Base-by-base conservation (phyloP, 2,888 invertebrate genomes). In the Melanargia galathea region DNA sequence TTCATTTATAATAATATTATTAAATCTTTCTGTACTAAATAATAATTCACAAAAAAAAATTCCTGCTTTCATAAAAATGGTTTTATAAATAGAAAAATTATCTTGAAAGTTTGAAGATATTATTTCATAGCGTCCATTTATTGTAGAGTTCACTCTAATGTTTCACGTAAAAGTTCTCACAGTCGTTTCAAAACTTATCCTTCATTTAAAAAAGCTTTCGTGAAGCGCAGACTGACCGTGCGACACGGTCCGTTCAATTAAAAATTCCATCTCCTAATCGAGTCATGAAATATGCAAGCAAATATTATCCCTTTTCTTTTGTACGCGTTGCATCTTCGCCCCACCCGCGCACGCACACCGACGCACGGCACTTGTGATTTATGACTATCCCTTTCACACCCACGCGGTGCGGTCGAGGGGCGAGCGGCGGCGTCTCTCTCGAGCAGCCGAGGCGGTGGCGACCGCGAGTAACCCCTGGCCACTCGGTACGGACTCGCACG, bases 391-490 rank as follows among this genome's bases (percentile, higher is more conserved):
- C 82, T 70, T 73, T 89, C 77, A 63, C 80, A 69, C 89, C 70
- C 71, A 76, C 75, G 78, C 75, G 71, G 64, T 62, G 73, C 73
- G 62, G 73, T 69, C 67, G 67, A 70, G 75, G 70, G 74, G 77
- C 73, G 81, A 76, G 80, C 75, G 74, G 70, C 73, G 75, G 79
- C 77, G 71, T 90, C 91, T 84, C 88, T 81, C 73, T 91, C 90
- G 76, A 76, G 67, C 83, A 78, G 85, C 88, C 90, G 91, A 90
- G 81, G 77, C 78, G 74, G 78, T 78, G 81, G 89, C 91, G 91
- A 90, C 91, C 91, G 91, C 90, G 90, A 91, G 90, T 91, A 91
- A 90, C 91, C 91, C 87, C 91, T 90, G 91, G 90, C 91, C 81
- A 90, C 83, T 88, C 86, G 86, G 87, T 85, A 78, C 76, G 90